phyloP scores from a whole-genome alignment of 2,797 vertebrate genomes.

The Tauraco hartlaubi region DNA sequence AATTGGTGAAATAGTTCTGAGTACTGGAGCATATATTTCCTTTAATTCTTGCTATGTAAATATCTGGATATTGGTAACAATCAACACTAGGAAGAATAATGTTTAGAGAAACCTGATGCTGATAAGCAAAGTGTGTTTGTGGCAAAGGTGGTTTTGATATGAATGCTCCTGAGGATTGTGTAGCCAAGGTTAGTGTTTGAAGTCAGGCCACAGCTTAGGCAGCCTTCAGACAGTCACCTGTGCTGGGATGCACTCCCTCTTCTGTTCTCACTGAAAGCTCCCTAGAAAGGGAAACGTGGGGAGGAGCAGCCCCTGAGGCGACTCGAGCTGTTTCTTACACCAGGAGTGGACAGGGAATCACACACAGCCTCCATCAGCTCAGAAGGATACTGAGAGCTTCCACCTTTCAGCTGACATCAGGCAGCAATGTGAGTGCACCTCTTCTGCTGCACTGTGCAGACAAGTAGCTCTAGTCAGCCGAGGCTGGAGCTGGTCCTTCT shows the following conservation, averaged over 20 bases:
- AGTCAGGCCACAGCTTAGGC: neutral
- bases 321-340: accelerated
- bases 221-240: neutral
- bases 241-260: neutral
- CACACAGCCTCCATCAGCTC: neutral
- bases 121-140: neutral
- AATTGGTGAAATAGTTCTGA: neutral
- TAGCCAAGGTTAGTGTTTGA: neutral
- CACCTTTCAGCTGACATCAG: neutral
- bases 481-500: neutral
- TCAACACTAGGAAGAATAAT: neutral
- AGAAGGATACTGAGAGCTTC: neutral
- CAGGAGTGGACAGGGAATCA: accelerated
- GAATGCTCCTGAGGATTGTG: neutral
- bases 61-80: neutral
- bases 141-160: neutral
- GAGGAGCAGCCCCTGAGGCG: neutral
- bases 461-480: accelerated
- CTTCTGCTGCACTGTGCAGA: neutral
- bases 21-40: neutral
- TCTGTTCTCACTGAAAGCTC: neutral
- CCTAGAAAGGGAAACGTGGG: neutral
- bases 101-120: neutral
- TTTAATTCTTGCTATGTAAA: neutral
- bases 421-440: neutral